phyloP scores from a whole-genome alignment of 1,140 invertebrate genomes.

The Habropoda laboriosa region DNA sequence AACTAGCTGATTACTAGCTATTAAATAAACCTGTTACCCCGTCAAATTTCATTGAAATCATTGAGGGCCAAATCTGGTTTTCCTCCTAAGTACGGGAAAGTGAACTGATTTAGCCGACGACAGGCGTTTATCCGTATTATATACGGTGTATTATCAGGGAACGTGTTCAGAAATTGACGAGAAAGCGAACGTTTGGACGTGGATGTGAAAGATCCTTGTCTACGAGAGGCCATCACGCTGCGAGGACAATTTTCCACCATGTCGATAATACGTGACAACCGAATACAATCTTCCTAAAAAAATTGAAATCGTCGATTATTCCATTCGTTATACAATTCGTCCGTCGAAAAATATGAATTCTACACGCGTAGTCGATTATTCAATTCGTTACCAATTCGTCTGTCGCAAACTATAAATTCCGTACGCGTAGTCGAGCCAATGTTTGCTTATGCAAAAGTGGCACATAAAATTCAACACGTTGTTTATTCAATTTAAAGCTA shows the following conservation, averaged over 20 bases:
- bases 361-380: too few relatives aligned
- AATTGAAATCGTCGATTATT: neutral
- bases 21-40: too few relatives aligned
- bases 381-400: too few relatives aligned
- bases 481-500: too few relatives aligned
- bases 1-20: too few relatives aligned
- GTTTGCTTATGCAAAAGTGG: neutral
- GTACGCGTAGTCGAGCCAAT: neutral
- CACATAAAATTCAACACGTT: too few relatives aligned
- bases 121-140: neutral
- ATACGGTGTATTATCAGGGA: neutral
- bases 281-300: neutral
- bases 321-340: too few relatives aligned
- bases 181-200: neutral
- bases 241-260: slow-evolving; percentile 2
- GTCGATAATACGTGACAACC: neutral
- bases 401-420: too few relatives aligned
- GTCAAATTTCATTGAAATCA: too few relatives aligned
- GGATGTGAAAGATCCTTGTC: neutral
- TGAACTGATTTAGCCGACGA: neutral
- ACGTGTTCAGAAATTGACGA: slow-evolving; percentile 12
- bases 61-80: too few relatives aligned
- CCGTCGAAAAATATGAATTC: too few relatives aligned
- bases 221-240: too few relatives aligned
- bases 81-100: neutral